A percentile compares a stretch with the other conserved stretches of the same genome.
Evolutionary conservation across 2,797 vertebrate species (phyloP).

Genomic region (Myiotriccus ornatus): DNA sequence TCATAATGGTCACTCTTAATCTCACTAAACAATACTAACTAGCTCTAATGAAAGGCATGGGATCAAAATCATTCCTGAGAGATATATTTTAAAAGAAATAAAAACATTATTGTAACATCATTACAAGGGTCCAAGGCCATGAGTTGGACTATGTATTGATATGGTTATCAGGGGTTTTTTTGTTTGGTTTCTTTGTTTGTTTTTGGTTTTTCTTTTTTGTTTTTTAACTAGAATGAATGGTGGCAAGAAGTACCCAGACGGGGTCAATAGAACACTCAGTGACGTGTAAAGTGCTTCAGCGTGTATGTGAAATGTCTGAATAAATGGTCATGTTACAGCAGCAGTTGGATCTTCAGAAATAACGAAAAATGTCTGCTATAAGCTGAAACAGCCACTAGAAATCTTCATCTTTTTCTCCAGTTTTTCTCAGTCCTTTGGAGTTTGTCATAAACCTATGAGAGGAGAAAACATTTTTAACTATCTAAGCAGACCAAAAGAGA

Average conservation of each 20-base stretch:
- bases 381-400: background rate
- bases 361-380: background rate
- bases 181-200: background rate
- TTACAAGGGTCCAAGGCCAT: background rate
- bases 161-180: fast-evolving
- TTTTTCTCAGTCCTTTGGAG: background rate
- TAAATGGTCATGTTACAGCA: background rate
- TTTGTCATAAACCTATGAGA: background rate
- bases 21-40: background rate
- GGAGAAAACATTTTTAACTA: background rate
- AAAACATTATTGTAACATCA: background rate
- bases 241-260: background rate
- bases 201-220: background rate
- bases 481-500: background rate
- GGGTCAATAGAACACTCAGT: background rate
- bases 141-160: background rate
- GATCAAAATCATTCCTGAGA: background rate
- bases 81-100: background rate
- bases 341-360: background rate
- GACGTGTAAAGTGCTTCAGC: background rate
- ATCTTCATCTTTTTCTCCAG: background rate
- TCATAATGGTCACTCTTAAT: background rate
- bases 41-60: background rate
- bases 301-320: background rate
- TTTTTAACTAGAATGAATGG: background rate